phyloP scores from a whole-genome alignment of 2,113 vertebrate genomes.

The Thamnaconus septentrionalis region DNA sequence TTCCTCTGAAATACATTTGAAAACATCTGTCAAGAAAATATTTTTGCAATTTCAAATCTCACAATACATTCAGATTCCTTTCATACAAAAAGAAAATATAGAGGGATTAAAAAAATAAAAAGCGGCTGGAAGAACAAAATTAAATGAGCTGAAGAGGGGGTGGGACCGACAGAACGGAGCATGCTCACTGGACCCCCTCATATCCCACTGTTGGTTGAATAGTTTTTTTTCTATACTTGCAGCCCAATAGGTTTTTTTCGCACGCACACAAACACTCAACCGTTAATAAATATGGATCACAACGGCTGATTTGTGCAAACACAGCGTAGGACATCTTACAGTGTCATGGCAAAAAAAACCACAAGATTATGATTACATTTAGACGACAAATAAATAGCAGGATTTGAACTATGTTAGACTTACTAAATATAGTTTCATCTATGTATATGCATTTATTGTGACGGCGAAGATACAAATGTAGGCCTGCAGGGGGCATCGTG shows the following conservation, averaged over 20 bases:
- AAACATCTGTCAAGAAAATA: constrained; percentile 72
- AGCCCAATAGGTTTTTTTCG: too few species aligned
- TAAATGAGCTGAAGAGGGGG: constrained; percentile 10
- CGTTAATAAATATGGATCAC: too few species aligned
- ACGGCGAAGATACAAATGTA: too few species aligned
- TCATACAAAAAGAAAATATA: constrained; percentile 64
- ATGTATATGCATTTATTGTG: too few species aligned
- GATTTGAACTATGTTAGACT: too few species aligned
- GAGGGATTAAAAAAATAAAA: constrained; percentile 36
- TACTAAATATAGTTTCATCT: too few species aligned
- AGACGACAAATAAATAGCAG: too few species aligned
- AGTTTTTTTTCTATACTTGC: background rate
- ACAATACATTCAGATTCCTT: constrained; percentile 62
- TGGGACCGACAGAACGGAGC: constrained; percentile 23
- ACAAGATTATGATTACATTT: too few species aligned
- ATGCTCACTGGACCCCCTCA: constrained; percentile 47
- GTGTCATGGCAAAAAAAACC: constrained; percentile 41
- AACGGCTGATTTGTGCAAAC: constrained; percentile 37
- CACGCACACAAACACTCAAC: too few species aligned
- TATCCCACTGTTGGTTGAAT: constrained; percentile 4
- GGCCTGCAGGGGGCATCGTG: too few species aligned
- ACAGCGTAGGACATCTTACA: constrained; percentile 35
- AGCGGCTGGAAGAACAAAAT: constrained; percentile 11
- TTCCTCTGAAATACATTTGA: constrained; percentile 45
- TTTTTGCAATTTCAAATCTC: constrained; percentile 40